A percentile compares a stretch with the other conserved stretches of the same genome.
phyloP scores from a whole-genome alignment of 2,888 invertebrate genomes.

The Neelides folsomi region DNA sequence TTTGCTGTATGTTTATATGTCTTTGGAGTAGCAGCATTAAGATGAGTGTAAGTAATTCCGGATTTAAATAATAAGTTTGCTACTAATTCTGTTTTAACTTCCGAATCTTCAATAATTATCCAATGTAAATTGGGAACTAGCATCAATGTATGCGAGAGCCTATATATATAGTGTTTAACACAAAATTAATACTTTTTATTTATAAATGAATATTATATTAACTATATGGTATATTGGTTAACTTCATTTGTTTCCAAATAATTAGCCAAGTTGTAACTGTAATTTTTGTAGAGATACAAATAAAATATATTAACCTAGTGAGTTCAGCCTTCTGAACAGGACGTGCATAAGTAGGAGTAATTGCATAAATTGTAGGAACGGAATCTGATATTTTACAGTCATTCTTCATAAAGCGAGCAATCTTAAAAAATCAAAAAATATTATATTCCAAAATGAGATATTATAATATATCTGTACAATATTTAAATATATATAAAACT shows the following conservation, averaged over 20 bases:
- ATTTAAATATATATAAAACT: too few relatives aligned
- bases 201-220: too few relatives aligned
- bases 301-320: conserved; percentile 53
- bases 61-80: conserved; percentile 55
- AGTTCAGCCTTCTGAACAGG: conserved; percentile 87
- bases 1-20: conserved; percentile 53
- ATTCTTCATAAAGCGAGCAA: too few relatives aligned
- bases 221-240: too few relatives aligned
- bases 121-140: conserved; percentile 79
- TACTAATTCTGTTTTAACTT: conserved; percentile 55
- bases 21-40: conserved; percentile 56
- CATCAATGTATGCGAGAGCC: conserved; percentile 74
- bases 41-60: conserved; percentile 50
- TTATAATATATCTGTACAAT: too few relatives aligned
- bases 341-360: conserved; percentile 81
- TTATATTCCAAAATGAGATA: too few relatives aligned
- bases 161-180: conserved; percentile 33
- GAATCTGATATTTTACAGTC: conserved; percentile 18
- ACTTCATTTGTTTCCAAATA: too few relatives aligned
- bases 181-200: too few relatives aligned
- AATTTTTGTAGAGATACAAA: too few relatives aligned
- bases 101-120: conserved; percentile 82
- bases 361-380: conserved; percentile 66
- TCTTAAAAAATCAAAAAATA: too few relatives aligned
- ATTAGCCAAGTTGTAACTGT: too few relatives aligned